Evolutionary conservation across 1,140 invertebrate species (phyloP), one percentile per base, ranked within the genome.

Genomic region (Diorhabda carinulata): DNA sequence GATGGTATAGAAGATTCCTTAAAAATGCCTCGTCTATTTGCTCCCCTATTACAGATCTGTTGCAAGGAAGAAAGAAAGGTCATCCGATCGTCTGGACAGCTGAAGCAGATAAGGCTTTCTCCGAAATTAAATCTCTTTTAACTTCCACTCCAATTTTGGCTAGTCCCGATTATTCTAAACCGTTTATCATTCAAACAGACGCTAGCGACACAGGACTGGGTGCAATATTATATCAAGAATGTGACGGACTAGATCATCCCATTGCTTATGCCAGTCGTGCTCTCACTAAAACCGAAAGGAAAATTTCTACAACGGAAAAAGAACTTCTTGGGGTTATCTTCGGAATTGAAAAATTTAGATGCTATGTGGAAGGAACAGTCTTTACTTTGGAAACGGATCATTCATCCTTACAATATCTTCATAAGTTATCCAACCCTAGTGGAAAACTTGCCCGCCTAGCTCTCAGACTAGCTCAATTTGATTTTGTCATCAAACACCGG

Each of bases 361-460:
- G 70, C 43, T 86, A 81, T 75, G 59, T 86, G 4, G 77, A 81
- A 65, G 80, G 79, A 2, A 78, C 68, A 3, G 65, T 78, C 4
- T 84, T 87, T 64, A 80, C 62, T 3, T 77, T 85, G 0, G 70
- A 81, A 9, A 86, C 84, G 0, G 84, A 87, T 67, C 83, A 85
- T 67, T 73, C 77, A 25, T 76, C 80, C 8, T 71, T 87, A 2
- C 71, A 70, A 40, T 87, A 82, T 81, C 73, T 87, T 4, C 72
- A 78, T 8, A 77, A 77, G 3, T 73, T 83, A 0, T 83, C 80
- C 69, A 79, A 84, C 57, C 77, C 79, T 4, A 77, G 67, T 0
- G 80, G 78, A 57, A 60, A 83, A 59, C 70, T 86, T 7, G 79
- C 79, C 0, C 65, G 83, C 52, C 86, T 83, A 83, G 64, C 71